Base-by-base conservation (phyloP, 2,797 vertebrate species). In the Pampus argenteus region DNA sequence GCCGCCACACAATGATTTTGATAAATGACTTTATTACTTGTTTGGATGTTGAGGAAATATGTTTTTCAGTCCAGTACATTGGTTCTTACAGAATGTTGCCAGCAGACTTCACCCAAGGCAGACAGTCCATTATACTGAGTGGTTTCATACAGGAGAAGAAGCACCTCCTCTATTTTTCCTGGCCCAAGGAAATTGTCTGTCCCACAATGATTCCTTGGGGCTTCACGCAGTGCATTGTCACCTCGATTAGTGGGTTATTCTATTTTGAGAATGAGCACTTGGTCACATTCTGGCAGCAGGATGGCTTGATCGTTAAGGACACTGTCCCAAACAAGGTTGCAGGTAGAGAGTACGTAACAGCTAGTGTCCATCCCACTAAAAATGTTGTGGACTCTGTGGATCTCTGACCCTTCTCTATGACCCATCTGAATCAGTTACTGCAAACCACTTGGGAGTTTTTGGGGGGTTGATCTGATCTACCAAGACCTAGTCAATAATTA, bases 11-110 rank as follows among this genome's bases (percentile, higher is more conserved):
- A 74, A 48, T 71, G 85, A 89, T 89, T 88, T 89, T 88, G 92
- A 92, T 87, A 66, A 92, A 93, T 86, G 25, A 74, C 86, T 86
- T 91, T 81, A 91, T 89, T 90, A 89, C 69, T 77, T 85, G 69
- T 86, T 81, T 85, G 58, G 81, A 76, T 78, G 88, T 82, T 76
- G 79, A 78, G 83, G 76, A 80, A 68, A 76, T 79, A 84, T 79
- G 71, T 86, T 88, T 87, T 81, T 61, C 64, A 72, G 85, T 72
- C 67, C 78, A 66, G 62, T 81, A 70, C 78, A 85, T 87, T 86
- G 79, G 40, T 60, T 81, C 71, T 84, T 59, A 76, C 74, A 87
- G 78, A 79, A 71, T 57, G 15, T 82, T 74, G 56, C 61, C 76
- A 44, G 60, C 66, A 78, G 68, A 84, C 65, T 75, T 86, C 66